Base-by-base conservation (phyloP, 1,140 invertebrate genomes). In the Solenopsis fugax region DNA sequence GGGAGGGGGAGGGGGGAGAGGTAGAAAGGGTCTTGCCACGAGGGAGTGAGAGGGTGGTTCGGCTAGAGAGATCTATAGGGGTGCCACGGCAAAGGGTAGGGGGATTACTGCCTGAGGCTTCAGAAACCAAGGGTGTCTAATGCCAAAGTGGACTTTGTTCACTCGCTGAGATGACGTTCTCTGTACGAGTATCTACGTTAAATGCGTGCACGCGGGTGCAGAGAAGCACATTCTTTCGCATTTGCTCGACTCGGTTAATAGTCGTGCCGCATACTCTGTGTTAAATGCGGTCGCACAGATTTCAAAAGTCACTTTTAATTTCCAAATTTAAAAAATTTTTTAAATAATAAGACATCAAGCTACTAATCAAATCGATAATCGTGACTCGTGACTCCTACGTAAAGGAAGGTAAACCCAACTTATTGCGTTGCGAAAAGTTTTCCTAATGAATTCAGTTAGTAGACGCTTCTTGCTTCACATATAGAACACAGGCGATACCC, bases 101-200 rank as follows among this genome's bases (percentile, higher is more conserved):
- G 88, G 90, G 91, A 90, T 86, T 90, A 89, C 90, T 88, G 93
- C 93, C 90, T 93, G 93, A 93, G 91, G 93, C 91, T 94, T 94
- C 89, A 89, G 92, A 93, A 93, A 93, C 92, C 92, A 93, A 93
- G 93, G 92, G 91, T 93, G 93, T 93, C 93, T 94, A 93, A 93
- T 93, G 92, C 93, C 91, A 91, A 81, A 93, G 92, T 93, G 93
- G 93, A 93, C 93, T 94, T 93, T 93, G 93, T 93, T 93, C 93
- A 90, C 81, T 91, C 88, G 89, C 73, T 90, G 67, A 93, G 92
- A 93, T 92, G 92, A 93, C 92, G 93, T 91, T 91, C 87, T 86
- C 73, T 77, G 65, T 91, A 65, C 41, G 76, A 76, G 41, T 12
- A 18, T 13, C 9, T 21, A 52, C 21, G 9, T 24, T 41, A 10